These are phyloP conservation scores for Sarcophaga subvicina DNA, from an alignment of 2,888 invertebrate species.

Conservation along the genomic window DNA sequence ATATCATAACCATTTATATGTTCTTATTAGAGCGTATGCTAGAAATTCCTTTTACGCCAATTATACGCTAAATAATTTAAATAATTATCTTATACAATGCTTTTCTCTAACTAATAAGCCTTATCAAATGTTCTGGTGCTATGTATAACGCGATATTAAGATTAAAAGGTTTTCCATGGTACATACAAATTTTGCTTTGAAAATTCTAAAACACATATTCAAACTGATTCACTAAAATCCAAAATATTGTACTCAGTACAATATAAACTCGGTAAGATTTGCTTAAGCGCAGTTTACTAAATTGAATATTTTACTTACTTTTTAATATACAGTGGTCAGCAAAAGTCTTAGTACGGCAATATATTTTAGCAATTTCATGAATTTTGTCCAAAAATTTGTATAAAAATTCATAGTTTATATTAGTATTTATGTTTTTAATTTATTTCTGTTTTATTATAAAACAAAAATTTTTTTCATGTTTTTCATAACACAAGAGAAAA, in stretches of 20 bases:
- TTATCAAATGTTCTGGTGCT: conserved; percentile 79
- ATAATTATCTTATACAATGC: conserved; percentile 72
- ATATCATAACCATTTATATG: conserved; percentile 6
- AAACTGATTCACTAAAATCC: conserved; percentile 14
- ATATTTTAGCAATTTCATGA: no score
- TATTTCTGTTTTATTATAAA: no score
- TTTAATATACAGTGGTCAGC: no score
- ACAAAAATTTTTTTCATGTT: no score
- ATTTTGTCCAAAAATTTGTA: no score
- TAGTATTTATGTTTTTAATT: no score
- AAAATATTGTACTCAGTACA: conserved; percentile 11
- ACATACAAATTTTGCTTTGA: conserved; percentile 21
- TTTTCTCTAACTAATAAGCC: conserved; percentile 65
- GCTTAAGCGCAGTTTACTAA: neutral
- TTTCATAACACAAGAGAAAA: no score
- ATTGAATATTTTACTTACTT: neutral
- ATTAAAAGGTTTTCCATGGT: conserved; percentile 55
- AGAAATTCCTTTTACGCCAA: conserved; percentile 74
- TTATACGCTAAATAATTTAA: conserved; percentile 77
- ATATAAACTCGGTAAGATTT: conserved; percentile 17
- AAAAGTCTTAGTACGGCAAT: no score
- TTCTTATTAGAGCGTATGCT: conserved; percentile 28
- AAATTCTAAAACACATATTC: conserved; percentile 25
- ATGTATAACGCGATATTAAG: conserved; percentile 79
- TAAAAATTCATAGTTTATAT: no score